Conservation (phyloP, 2,888 invertebrate genomes). For the Maniola hyperantus region DNA sequence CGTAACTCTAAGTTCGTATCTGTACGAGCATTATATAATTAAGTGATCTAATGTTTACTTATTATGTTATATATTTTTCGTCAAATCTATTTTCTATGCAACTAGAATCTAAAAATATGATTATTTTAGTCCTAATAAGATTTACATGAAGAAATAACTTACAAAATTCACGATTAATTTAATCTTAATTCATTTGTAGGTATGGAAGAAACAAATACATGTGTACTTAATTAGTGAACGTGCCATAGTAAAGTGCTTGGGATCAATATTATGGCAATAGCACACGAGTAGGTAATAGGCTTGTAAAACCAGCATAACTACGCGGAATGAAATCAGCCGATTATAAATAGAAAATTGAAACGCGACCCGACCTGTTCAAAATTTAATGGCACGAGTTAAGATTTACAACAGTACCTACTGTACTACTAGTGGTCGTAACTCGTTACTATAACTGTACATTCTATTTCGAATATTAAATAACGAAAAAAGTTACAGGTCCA, state of each 20-base stretch:
- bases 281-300: too few species aligned
- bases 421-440: background rate
- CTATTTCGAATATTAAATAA: background rate
- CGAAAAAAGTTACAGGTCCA: background rate
- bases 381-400: conserved; percentile 55
- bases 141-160: background rate
- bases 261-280: conserved; percentile 21
- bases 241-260: background rate
- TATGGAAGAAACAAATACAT: background rate
- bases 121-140: background rate
- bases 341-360: conserved; percentile 69
- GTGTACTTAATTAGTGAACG: conserved; percentile 6
- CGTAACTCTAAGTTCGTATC: too few species aligned
- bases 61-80: too few species aligned
- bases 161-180: background rate
- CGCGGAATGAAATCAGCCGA: conserved; percentile 63
- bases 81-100: too few species aligned
- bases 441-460: background rate
- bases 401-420: conserved; percentile 22
- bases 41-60: too few species aligned
- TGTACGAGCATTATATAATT: too few species aligned
- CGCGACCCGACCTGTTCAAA: conserved; percentile 55
- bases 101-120: background rate
- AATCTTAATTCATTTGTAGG: background rate
- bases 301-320: conserved; percentile 29